Conservation (phyloP, 2,113 vertebrate species). For the Marmota monax region DNA sequence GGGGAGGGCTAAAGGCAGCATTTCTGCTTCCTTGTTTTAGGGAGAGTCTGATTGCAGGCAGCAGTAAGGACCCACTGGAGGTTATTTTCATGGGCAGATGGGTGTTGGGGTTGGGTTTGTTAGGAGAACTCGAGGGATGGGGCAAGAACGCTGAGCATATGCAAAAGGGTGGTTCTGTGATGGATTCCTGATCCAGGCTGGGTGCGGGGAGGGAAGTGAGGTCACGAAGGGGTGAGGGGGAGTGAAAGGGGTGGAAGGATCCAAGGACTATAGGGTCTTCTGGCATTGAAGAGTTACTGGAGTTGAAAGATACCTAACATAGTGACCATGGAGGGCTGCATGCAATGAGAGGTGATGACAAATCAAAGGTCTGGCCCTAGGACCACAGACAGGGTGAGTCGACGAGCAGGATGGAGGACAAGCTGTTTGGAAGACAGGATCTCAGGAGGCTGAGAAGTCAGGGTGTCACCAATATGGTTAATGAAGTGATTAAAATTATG, state of each 20-base stretch:
- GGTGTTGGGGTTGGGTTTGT: background rate
- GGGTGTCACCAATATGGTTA: background rate
- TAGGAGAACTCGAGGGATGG: background rate
- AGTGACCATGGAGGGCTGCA: background rate
- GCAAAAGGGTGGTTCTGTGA: background rate
- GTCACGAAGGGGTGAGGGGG: background rate
- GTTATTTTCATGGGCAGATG: background rate
- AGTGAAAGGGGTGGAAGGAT: background rate
- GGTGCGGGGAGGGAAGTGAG: too few relatives aligned
- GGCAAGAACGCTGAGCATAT: background rate
- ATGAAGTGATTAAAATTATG: background rate
- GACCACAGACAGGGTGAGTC: background rate
- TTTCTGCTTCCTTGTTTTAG: background rate
- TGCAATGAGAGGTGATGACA: background rate
- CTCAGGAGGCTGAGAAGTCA: background rate
- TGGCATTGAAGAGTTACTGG: background rate
- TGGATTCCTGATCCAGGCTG: background rate
- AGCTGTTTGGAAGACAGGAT: background rate
- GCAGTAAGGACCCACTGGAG: accelerated
- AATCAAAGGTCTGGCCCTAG: background rate
- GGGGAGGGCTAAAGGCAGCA: background rate
- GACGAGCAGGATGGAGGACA: background rate
- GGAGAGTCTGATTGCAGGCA: background rate
- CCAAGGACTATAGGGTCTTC: background rate
- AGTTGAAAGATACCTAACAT: background rate